Percentiles rank a stretch among this genome's conserved stretches.
Conservation (phyloP, 2,888 invertebrate species). For the Drosophila kanekoi region DNA sequence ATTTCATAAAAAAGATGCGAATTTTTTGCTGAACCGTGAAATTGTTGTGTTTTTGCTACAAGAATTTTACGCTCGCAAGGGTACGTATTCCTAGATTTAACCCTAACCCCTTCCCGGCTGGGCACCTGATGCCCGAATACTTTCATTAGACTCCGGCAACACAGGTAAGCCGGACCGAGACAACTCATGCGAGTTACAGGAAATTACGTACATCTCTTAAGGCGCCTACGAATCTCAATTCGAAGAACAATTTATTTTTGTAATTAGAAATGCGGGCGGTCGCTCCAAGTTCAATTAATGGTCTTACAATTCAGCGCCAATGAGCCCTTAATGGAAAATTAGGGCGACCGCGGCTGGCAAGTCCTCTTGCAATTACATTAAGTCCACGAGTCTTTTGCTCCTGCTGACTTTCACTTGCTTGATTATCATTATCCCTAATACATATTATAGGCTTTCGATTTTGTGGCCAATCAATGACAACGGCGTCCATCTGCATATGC, state of each 20-base stretch:
- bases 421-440: conserved; percentile 41
- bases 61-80: conserved; percentile 67
- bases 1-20: conserved; percentile 73
- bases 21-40: conserved; percentile 57
- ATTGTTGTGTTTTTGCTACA: conserved; percentile 74
- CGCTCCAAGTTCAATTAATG: conserved; percentile 39
- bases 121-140: conserved; percentile 65
- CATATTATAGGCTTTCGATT: conserved; percentile 51
- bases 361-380: conserved; percentile 70
- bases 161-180: conserved; percentile 54
- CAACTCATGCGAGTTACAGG: neutral
- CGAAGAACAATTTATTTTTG: conserved; percentile 49
- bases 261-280: conserved; percentile 63
- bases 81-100: conserved; percentile 16
- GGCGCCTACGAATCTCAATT: conserved; percentile 25
- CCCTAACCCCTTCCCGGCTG: conserved; percentile 60
- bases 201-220: neutral
- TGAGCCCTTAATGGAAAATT: conserved; percentile 49
- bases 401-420: conserved; percentile 39
- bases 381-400: conserved; percentile 25
- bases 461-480: conserved; percentile 66
- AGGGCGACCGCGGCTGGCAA: conserved; percentile 15
- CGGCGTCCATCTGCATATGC: conserved; percentile 64
- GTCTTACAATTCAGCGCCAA: conserved; percentile 64
- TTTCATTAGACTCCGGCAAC: neutral